phyloP scores from a whole-genome alignment of 2,888 invertebrate species.

The Gerris lacustris region DNA sequence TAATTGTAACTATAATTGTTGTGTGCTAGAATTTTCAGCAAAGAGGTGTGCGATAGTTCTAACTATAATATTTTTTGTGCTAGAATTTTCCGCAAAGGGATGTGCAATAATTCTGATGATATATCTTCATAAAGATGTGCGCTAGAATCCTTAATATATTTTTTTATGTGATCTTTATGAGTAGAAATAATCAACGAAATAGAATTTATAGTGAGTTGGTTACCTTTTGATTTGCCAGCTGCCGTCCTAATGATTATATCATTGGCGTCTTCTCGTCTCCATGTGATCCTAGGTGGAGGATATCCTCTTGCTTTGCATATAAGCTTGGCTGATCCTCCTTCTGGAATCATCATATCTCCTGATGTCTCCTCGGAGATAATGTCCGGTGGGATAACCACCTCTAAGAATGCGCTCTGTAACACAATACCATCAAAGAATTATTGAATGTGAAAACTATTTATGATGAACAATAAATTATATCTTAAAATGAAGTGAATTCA shows the following conservation, averaged over 20 bases:
- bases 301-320: slow-evolving; percentile 75
- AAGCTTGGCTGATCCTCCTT: slow-evolving; percentile 76
- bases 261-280: slow-evolving; percentile 76
- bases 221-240: slow-evolving; percentile 46
- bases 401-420: slow-evolving; percentile 65
- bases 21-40: too few relatives aligned
- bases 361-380: slow-evolving; percentile 81
- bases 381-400: slow-evolving; percentile 84
- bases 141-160: too few relatives aligned
- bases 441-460: slow-evolving; percentile 10
- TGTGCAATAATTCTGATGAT: too few relatives aligned
- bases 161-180: too few relatives aligned
- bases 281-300: slow-evolving; percentile 71
- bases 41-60: too few relatives aligned
- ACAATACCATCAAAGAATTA: background rate
- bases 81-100: too few relatives aligned
- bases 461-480: background rate
- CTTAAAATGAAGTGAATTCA: background rate
- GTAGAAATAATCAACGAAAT: too few relatives aligned
- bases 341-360: slow-evolving; percentile 89
- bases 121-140: too few relatives aligned
- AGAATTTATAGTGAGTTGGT: background rate
- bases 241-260: slow-evolving; percentile 63
- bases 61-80: too few relatives aligned
- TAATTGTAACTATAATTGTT: too few relatives aligned